Evolutionary conservation across 2,888 invertebrate species (phyloP), one percentile per base, ranked within the genome.

Genomic region (Crematogaster levior): DNA sequence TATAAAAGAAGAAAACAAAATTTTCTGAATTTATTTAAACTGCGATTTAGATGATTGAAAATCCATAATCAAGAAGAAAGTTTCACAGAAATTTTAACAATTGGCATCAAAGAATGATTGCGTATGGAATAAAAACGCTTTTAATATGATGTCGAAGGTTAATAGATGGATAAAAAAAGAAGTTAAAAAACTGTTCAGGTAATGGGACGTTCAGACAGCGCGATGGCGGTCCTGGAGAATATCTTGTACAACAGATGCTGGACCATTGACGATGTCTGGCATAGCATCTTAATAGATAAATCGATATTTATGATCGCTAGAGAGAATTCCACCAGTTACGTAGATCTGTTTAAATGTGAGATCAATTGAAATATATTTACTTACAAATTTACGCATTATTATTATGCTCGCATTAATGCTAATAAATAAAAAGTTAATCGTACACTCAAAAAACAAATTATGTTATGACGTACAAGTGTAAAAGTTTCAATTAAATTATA

Each of bases 91-190:
- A 9, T n/a, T 21, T 63, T 15, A 37, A 18, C 40, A 53, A 30
- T 40, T 43, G 58, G 12, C 34, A 63, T 83, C 18, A 83, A 68
- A 83, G 58, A 80, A 37, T n/a, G 72, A 81, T 83, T 83, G 51
- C 30, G 4, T 72, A 34, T 21, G 1, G 1, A 34, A 81, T 30
- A 65, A 60, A 72, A 34, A 21, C 5, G 43, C 37, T 61, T 37
- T 74, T 24, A 27, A 24, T 18, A 61, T 24, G 63, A 34, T 5
- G 18, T 27, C 15, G 15, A 56, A 48, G 43, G 61, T 60, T 21
- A 75, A 24, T 30, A 21, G 56, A 21, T 58, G 15, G 58, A 65
- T 46, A 40, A 68, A 43, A 83, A 46, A 70, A 81, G 24, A n/a
- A 40, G 53, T 40, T n/a, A 21, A 46, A 74, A 27, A 60, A 65